Percentiles rank a stretch among this genome's conserved stretches.
These are phyloP conservation scores for Pediacus dermestoides DNA, from an alignment of 2,888 invertebrate genomes.

Conservation along the genomic window DNA sequence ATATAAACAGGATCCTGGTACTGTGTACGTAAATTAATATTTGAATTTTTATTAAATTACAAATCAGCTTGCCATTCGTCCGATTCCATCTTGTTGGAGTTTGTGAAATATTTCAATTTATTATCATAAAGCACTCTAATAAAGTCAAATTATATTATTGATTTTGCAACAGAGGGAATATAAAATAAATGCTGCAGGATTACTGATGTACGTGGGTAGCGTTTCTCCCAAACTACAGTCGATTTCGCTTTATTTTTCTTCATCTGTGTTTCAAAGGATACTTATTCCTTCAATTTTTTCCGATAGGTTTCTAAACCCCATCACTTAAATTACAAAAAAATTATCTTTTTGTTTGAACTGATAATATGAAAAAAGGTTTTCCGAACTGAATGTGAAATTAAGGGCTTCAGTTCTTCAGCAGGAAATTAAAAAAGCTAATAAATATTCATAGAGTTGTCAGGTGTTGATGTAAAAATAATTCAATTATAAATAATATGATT, in stretches of 20 bases:
- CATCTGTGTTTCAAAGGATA: too few relatives aligned
- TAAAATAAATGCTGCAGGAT: too few relatives aligned
- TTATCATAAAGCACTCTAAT: conserved; percentile 7
- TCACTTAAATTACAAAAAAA: too few relatives aligned
- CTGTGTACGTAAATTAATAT: conserved; percentile 35
- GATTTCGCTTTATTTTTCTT: too few relatives aligned
- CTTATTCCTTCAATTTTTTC: too few relatives aligned
- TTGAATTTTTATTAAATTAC: conserved; percentile 40
- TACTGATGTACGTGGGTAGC: too few relatives aligned
- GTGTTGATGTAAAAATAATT: conserved; percentile 33
- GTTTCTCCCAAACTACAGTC: too few relatives aligned
- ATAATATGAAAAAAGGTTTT: background rate
- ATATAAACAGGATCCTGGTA: conserved; percentile 34
- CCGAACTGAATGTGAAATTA: background rate
- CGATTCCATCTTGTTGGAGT: conserved; percentile 1
- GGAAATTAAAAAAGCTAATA: conserved; percentile 33
- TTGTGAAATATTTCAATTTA: conserved; percentile 4
- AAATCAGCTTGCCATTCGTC: conserved; percentile 18
- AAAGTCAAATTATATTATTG: conserved; percentile 4
- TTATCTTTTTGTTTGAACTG: too few relatives aligned
- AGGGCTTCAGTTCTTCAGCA: conserved; percentile 12
- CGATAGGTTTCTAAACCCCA: too few relatives aligned
- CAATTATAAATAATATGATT: conserved; percentile 30
- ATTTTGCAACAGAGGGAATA: conserved; percentile 1
- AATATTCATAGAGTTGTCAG: conserved; percentile 33